phyloP scores from a whole-genome alignment of 1,140 invertebrate species.

The Idris sp. region DNA sequence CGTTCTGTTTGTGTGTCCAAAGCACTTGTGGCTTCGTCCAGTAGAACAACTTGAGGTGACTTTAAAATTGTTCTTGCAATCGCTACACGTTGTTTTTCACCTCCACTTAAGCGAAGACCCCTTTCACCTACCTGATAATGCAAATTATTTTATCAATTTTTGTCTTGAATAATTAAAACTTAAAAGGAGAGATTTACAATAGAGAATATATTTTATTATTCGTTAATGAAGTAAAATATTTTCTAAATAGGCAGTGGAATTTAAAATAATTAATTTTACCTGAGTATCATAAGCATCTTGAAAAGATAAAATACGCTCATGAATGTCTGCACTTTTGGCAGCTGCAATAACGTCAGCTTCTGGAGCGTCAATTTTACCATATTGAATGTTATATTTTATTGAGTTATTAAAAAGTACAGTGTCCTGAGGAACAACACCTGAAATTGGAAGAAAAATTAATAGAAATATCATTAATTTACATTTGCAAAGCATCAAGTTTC shows the following conservation, averaged over 20 bases:
- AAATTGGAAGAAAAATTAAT: background rate
- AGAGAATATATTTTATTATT: too few relatives aligned
- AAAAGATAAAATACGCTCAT: slow-evolving; percentile 93
- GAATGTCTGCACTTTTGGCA: slow-evolving; percentile 94
- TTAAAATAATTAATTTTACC: slow-evolving; percentile 74
- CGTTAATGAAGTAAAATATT: too few relatives aligned
- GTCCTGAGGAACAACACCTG: slow-evolving; percentile 96
- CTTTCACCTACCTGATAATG: slow-evolving; percentile 85
- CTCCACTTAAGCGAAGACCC: slow-evolving; percentile 89
- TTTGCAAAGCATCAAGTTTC: too few relatives aligned
- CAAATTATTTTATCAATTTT: slow-evolving; percentile 18
- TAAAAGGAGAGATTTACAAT: too few relatives aligned
- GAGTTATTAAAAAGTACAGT: slow-evolving; percentile 98
- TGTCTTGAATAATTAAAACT: too few relatives aligned
- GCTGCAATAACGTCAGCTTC: slow-evolving; percentile 92
- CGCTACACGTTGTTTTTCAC: slow-evolving; percentile 95
- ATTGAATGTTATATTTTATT: slow-evolving; percentile 97
- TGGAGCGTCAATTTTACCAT: slow-evolving; percentile 88
- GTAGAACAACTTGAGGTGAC: slow-evolving; percentile 88
- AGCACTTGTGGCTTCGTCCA: slow-evolving; percentile 94
- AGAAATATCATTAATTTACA: too few relatives aligned
- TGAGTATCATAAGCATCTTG: slow-evolving; percentile 92
- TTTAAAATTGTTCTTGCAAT: slow-evolving; percentile 95
- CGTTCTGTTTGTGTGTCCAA: slow-evolving; percentile 91
- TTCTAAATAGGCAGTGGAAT: too few relatives aligned